These are phyloP conservation scores for Vimba vimba DNA, from an alignment of 2,113 vertebrate species.

Conservation along the genomic window DNA sequence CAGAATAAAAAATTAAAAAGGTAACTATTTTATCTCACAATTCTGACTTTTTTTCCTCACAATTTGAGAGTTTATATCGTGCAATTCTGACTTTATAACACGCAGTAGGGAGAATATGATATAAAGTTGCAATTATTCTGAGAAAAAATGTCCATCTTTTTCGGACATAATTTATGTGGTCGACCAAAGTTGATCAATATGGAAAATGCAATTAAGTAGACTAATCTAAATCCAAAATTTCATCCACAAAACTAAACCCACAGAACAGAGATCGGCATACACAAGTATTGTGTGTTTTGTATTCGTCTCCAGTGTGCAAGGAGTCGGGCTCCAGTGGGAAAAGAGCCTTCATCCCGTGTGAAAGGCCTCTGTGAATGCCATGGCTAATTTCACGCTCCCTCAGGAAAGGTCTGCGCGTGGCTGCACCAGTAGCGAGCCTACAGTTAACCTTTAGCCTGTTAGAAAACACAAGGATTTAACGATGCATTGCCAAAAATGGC, in stretches of 20 bases:
- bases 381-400: constrained; percentile 79
- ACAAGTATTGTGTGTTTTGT: constrained; percentile 1
- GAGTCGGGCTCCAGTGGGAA: neutral
- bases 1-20: too few relatives aligned
- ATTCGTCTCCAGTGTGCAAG: neutral
- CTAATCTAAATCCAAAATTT: neutral
- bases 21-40: too few relatives aligned
- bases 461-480: constrained; percentile 71
- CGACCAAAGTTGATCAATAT: neutral
- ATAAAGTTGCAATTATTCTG: too few relatives aligned
- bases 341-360: constrained; percentile 50
- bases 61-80: too few relatives aligned
- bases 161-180: neutral
- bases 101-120: too few relatives aligned
- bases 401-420: constrained; percentile 70
- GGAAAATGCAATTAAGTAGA: neutral
- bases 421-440: constrained; percentile 68
- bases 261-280: neutral
- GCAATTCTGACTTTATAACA: too few relatives aligned
- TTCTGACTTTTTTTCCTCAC: too few relatives aligned
- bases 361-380: constrained; percentile 69
- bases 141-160: too few relatives aligned
- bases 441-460: constrained; percentile 70
- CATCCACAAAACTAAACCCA: neutral
- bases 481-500: constrained; percentile 63